A percentile compares a stretch with the other conserved stretches of the same genome.
These are phyloP conservation scores for Helicolenus hilgendorfi DNA, from an alignment of 2,797 vertebrate species.

Conservation along the genomic window DNA sequence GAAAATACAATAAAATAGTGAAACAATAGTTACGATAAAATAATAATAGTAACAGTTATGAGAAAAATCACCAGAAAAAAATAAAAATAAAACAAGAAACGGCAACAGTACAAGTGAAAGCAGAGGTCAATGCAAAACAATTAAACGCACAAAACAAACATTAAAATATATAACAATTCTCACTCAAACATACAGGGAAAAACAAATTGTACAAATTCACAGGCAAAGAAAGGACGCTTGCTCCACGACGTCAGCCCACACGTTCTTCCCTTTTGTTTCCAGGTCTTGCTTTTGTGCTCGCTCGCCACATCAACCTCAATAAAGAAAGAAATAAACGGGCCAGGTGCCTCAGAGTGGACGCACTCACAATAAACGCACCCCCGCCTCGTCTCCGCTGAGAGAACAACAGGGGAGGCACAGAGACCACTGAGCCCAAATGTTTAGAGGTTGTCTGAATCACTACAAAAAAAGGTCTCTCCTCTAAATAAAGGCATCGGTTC, in stretches of 20 bases:
- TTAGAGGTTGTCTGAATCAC: constrained; percentile 86
- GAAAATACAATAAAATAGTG: constrained; percentile 87
- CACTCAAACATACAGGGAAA: constrained; percentile 81
- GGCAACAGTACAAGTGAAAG: constrained; percentile 87
- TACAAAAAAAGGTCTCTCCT: constrained; percentile 47
- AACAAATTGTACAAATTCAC: constrained; percentile 90
- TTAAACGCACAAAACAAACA: constrained; percentile 76
- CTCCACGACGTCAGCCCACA: constrained; percentile 76
- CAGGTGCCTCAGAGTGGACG: constrained; percentile 84
- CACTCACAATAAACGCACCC: constrained; percentile 86
- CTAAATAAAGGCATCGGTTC: constrained; percentile 78
- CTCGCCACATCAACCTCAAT: constrained; percentile 84
- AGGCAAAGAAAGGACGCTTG: constrained; percentile 87
- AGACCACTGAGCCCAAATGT: constrained; percentile 82
- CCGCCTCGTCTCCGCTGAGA: constrained; percentile 66
- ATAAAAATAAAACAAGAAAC: constrained; percentile 65
- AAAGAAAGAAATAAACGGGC: constrained; percentile 92
- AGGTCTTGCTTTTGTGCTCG: constrained; percentile 76
- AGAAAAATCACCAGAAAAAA: constrained; percentile 68
- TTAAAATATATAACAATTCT: constrained; percentile 84
- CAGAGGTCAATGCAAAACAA: constrained; percentile 82
- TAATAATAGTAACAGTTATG: constrained; percentile 86
- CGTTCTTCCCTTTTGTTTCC: constrained; percentile 67
- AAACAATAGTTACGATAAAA: constrained; percentile 81
- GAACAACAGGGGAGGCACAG: constrained; percentile 68